Conservation (phyloP, 2,113 vertebrate genomes). For the Cercopithecus mona region DNA sequence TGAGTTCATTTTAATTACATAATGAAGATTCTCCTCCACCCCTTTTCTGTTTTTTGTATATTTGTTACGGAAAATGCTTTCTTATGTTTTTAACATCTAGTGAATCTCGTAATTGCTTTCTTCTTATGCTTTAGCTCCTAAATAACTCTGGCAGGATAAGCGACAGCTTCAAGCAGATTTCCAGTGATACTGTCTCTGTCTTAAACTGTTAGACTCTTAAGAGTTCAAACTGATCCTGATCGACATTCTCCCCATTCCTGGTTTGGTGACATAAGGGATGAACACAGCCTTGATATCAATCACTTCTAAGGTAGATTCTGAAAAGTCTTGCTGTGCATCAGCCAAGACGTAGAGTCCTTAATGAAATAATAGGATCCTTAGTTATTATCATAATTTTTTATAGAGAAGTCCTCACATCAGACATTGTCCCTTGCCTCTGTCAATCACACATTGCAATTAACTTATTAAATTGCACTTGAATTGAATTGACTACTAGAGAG, state of each 20-base stretch:
- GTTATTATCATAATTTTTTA: constrained; percentile 72
- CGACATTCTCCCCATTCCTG: neutral
- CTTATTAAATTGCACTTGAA: constrained; percentile 78
- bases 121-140: constrained; percentile 27
- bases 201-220: neutral
- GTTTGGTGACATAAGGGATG: constrained; percentile 28
- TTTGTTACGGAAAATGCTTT: neutral
- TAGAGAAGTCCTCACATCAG: constrained; percentile 69
- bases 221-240: constrained; percentile 5
- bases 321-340: constrained; percentile 69
- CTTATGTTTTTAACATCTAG: neutral
- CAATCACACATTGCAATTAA: constrained; percentile 77
- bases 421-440: constrained; percentile 73
- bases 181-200: neutral
- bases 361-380: constrained; percentile 75
- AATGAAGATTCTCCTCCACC: neutral
- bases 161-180: neutral
- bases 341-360: constrained; percentile 56
- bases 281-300: constrained; percentile 61
- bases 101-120: neutral
- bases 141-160: neutral
- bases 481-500: constrained; percentile 68
- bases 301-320: constrained; percentile 59
- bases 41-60: neutral
- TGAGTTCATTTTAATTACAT: constrained; percentile 9